Conservation (phyloP, 2,888 invertebrate species). For the Drosophila prostipennis region DNA sequence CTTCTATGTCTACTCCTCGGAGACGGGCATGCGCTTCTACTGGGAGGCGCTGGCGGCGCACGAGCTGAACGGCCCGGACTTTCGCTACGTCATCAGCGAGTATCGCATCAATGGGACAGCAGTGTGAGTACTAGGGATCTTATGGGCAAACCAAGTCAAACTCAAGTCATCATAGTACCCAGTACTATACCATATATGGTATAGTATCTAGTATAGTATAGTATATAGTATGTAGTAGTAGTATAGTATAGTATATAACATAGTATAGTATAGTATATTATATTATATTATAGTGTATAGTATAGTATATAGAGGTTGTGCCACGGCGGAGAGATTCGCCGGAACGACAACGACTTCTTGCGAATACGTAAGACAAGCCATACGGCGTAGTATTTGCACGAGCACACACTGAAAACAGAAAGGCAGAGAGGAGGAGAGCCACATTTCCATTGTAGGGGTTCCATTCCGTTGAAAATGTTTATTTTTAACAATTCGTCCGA, state of each 20-base stretch:
- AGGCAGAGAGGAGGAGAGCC: background rate
- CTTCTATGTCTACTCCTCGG: conserved; percentile 88
- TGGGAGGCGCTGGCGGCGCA: conserved; percentile 90
- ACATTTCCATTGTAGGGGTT: conserved; percentile 31
- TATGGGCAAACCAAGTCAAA: too few relatives aligned
- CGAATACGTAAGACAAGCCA: conserved; percentile 25
- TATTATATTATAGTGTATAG: too few relatives aligned
- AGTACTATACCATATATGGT: too few relatives aligned
- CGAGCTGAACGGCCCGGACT: conserved; percentile 90
- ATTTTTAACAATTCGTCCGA: conserved; percentile 66
- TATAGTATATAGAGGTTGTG: too few relatives aligned
- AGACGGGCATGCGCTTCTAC: conserved; percentile 89
- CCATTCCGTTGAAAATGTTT: conserved; percentile 48
- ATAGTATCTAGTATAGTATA: too few relatives aligned
- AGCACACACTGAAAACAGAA: conserved; percentile 1
- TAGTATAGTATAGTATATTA: too few relatives aligned
- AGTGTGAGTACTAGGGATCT: conserved; percentile 57
- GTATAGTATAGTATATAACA: too few relatives aligned
- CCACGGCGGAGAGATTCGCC: conserved; percentile 6
- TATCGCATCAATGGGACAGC: conserved; percentile 67
- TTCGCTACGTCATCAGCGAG: conserved; percentile 88
- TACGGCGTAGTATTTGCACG: conserved; percentile 43
- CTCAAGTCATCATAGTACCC: background rate
- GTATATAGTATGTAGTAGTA: too few relatives aligned
- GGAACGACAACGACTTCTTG: conserved; percentile 14